Conservation (phyloP, 2,888 invertebrate species). For the Amitus sp. region DNA sequence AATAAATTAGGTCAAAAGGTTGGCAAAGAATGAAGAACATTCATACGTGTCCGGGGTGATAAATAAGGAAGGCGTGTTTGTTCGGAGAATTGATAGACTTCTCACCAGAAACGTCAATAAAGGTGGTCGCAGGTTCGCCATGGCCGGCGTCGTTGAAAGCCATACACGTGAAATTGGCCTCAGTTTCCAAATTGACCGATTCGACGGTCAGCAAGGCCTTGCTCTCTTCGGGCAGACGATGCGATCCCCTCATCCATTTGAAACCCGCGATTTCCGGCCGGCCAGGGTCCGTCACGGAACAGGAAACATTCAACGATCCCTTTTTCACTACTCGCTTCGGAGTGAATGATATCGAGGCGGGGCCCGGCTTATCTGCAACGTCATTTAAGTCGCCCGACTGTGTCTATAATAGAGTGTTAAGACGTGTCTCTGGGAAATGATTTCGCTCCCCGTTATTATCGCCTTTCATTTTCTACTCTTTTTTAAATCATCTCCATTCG, state of each 20-base stretch:
- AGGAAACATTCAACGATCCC: slow-evolving; percentile 82
- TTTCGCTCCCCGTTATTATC: not conserved
- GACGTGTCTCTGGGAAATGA: not conserved
- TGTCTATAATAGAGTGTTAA: slow-evolving; percentile 11
- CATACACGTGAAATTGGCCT: slow-evolving; percentile 90
- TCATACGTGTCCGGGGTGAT: not conserved
- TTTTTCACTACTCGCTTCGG: slow-evolving; percentile 85
- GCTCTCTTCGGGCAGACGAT: slow-evolving; percentile 79
- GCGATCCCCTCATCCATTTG: slow-evolving; percentile 84
- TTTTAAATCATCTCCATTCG: not conserved
- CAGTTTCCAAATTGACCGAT: slow-evolving; percentile 84
- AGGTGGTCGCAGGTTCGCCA: slow-evolving; percentile 74
- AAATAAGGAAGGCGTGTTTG: not conserved
- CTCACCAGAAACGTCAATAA: slow-evolving; percentile 77
- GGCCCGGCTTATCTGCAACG: slow-evolving; percentile 81
- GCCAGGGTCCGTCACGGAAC: slow-evolving; percentile 85
- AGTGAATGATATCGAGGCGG: slow-evolving; percentile 79
- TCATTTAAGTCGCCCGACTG: slow-evolving; percentile 15
- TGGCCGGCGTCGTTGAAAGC: slow-evolving; percentile 88
- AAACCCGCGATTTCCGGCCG: slow-evolving; percentile 80
- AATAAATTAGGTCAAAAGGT: slow-evolving; percentile 71
- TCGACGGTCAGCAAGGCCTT: slow-evolving; percentile 82
- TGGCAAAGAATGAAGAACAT: not conserved
- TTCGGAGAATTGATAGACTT: slow-evolving; percentile 19
- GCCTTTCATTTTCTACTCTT: not conserved